A percentile compares a stretch with the other conserved stretches of the same genome.
These are phyloP conservation scores for Bucorvus abyssinicus DNA, from an alignment of 2,797 vertebrate genomes.

Conservation along the genomic window DNA sequence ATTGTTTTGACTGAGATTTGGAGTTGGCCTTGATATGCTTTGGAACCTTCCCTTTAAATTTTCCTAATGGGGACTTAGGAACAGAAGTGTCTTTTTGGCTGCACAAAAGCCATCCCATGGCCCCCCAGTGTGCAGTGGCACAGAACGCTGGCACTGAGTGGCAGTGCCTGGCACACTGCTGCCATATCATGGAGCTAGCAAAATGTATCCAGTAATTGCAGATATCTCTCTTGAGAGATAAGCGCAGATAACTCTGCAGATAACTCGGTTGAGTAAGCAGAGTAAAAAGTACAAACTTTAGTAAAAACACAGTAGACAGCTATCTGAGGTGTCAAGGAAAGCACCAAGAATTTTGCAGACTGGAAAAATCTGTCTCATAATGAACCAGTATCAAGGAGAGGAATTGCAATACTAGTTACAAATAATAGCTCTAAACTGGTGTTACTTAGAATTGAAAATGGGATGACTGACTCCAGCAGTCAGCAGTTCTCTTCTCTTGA, in stretches of 20 bases:
- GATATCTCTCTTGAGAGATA: neutral
- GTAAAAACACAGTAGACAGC: neutral
- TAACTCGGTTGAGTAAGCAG: neutral
- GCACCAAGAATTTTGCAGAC: neutral
- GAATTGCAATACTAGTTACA: neutral
- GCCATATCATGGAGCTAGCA: neutral
- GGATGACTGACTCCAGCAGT: neutral
- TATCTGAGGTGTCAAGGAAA: neutral
- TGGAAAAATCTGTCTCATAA: neutral
- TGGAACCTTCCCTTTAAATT: neutral
- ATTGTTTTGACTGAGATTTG: neutral
- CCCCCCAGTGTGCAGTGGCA: too few species aligned
- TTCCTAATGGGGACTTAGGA: neutral
- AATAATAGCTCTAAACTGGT: neutral
- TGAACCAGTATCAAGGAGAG: neutral
- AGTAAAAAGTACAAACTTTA: neutral
- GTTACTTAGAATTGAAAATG: neutral
- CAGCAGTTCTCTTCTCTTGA: neutral
- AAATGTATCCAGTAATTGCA: neutral
- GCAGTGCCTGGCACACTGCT: neutral
- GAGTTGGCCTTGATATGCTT: neutral
- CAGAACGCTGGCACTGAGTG: neutral
- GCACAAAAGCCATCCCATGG: neutral
- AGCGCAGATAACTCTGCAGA: neutral
- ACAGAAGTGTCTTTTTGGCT: neutral